A percentile compares a stretch with the other conserved stretches of the same genome.
phyloP scores from a whole-genome alignment of 1,140 invertebrate species.

The Prorops nasuta region DNA sequence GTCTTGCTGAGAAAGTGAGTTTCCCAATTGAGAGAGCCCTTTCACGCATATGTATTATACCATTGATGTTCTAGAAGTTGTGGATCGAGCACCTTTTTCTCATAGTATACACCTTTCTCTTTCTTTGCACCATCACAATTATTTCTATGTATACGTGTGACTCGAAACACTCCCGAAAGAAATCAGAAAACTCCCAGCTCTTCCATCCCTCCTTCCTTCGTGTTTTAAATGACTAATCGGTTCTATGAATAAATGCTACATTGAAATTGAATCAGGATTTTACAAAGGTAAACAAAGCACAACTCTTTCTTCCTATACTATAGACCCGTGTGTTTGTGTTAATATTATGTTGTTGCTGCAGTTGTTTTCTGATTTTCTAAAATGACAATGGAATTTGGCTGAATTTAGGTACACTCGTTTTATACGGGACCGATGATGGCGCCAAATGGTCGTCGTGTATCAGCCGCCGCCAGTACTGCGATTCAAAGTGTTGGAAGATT shows the following conservation, averaged over 20 bases:
- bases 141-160: constrained; percentile 15
- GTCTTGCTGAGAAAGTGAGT: constrained; percentile 79
- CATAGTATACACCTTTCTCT: constrained; percentile 46
- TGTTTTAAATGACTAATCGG: constrained; percentile 52
- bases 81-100: constrained; percentile 52
- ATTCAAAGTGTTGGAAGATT: constrained; percentile 50
- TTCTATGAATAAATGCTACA: constrained; percentile 57
- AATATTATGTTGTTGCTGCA: neutral
- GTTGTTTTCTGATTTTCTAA: neutral
- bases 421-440: constrained; percentile 65
- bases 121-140: too few species aligned
- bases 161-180: constrained; percentile 30
- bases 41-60: neutral
- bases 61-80: constrained; percentile 51
- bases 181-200: constrained; percentile 11
- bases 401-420: constrained; percentile 70
- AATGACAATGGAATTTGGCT: neutral
- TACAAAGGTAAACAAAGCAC: constrained; percentile 55
- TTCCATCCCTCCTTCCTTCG: constrained; percentile 13
- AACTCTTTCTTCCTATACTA: constrained; percentile 33
- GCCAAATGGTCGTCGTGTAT: constrained; percentile 60
- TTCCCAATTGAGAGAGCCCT: neutral
- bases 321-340: neutral
- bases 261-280: constrained; percentile 58
- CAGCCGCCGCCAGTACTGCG: constrained; percentile 57